Evolutionary conservation across 2,113 vertebrate species (phyloP), one percentile per base, ranked within the genome.

Genomic region (Syngnathoides biaculeatus): DNA sequence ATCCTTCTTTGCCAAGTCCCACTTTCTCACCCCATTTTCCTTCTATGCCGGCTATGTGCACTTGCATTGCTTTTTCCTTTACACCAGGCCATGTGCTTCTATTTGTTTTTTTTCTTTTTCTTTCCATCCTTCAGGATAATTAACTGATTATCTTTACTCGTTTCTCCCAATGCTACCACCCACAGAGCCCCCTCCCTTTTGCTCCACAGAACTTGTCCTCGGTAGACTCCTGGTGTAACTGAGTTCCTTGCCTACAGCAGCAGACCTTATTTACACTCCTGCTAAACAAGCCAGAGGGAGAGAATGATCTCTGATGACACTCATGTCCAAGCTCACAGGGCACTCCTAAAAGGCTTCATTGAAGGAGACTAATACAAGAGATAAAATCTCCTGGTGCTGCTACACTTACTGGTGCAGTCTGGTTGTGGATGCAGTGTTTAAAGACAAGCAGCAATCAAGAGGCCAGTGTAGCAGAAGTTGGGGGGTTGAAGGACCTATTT

Each of bases 201-300:
- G 78, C 76, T 71, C 65, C 59, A 39, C 81, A 71, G 19, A 80
- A 78, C 67, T 80, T 79, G 76, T 87, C 77, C 75, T 79, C 80
- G 72, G 77, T 74, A 68, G 71, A 84, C 82, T 86, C 39, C 79
- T 75, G 77, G 80, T 87, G 77, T 73, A 71, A 75, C 78, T 59
- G 72, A 72, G 59, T 13, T 10, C 65, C 67, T 17, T 26, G 61
- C 60, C 73, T 1, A 48, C 78, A 68, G 75, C 80, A 84, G 80
- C 77, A 74, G 71, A 80, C 75, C 73, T 86, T 89, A 90, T 90
- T 89, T 88, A 88, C 87, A 81, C 86, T 81, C 70, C 42, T 72
- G 72, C 85, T 84, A 77, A 90, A 86, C 74, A 86, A 89, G 84
- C 86, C 82, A 63, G 39, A 50, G 84, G 89, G 88, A 87, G 82